phyloP scores from a whole-genome alignment of 2,113 vertebrate species.

The Morone saxatilis region DNA sequence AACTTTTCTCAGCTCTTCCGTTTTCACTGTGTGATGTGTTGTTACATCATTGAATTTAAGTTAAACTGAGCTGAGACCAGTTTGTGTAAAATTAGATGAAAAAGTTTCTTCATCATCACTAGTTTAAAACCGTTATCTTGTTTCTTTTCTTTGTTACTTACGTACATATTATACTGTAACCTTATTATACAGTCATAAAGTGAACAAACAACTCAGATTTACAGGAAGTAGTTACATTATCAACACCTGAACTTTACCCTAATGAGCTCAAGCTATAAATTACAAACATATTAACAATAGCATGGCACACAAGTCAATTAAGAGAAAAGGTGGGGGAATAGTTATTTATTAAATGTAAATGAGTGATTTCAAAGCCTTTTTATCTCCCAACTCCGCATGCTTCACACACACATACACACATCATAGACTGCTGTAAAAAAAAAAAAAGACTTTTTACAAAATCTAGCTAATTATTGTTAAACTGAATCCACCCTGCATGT shows the following conservation, averaged over 20 bases:
- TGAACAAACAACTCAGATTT: slow-evolving; percentile 3
- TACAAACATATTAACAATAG: background rate
- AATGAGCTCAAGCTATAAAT: too few species aligned
- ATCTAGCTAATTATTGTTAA: background rate
- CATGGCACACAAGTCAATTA: background rate
- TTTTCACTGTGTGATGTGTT: too few species aligned
- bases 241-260: background rate
- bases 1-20: too few species aligned
- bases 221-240: background rate
- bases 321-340: background rate
- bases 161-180: background rate
- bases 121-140: background rate
- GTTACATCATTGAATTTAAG: too few species aligned
- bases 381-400: background rate
- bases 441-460: background rate
- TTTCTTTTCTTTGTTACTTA: background rate
- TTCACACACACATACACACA: background rate
- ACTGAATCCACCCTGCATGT: background rate
- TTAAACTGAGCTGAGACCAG: background rate
- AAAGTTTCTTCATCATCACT: background rate
- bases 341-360: slow-evolving; percentile 11
- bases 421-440: background rate
- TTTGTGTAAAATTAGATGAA: background rate
- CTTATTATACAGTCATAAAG: slow-evolving; percentile 14
- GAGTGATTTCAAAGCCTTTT: background rate